Evolutionary conservation across 2,888 invertebrate species (phyloP), one percentile per base, ranked within the genome.

Genomic region (Poecilobothrus nobilitatus): DNA sequence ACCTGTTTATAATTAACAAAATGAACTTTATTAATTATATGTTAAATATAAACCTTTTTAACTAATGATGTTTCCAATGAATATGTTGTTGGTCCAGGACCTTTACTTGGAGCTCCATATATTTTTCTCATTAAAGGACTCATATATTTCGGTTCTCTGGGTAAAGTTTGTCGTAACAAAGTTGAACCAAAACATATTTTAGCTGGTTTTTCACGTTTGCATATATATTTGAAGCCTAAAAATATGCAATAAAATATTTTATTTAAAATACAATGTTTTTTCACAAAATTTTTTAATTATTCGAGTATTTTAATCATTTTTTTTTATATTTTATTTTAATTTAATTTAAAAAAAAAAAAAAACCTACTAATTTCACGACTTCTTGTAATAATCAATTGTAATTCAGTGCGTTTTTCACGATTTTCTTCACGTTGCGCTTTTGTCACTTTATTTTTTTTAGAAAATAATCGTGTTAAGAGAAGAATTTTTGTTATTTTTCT

Each of bases 201-300:
- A 0, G 84, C 82, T 20, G 78, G 78, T 12, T 74, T 73, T 63
- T 84, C 82, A 70, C 84, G 82, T 66, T 83, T 84, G 63, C 86
- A 84, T n/a, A 85, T 83, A 76, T 86, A 86, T 72, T 84, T 83
- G 71, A 86, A 86, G 76, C 84, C 86, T 86, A 74, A 44, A 69
- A 63, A 2, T 18, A n/a, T 4, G 53, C 53, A 53, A 53, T 18
- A 37, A 37, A 37, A 37, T 10, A 37, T 10, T 10, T 37, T 10
- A 37, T 10, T 37, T 5, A 37, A 37, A 37, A 7, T 34, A 37
- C 8, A 37, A 37, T 27, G 2, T 27, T 27, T 27, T 27, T 27
- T 27, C 27, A 27, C 27, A 27, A 4, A 27, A 27, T 27, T 27
- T 27, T 27, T 4, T 27, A 27, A 27, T 27, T 27, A 27, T 27